Evolutionary conservation across 2,888 invertebrate species (phyloP).

Genomic region (Neria commutata): DNA sequence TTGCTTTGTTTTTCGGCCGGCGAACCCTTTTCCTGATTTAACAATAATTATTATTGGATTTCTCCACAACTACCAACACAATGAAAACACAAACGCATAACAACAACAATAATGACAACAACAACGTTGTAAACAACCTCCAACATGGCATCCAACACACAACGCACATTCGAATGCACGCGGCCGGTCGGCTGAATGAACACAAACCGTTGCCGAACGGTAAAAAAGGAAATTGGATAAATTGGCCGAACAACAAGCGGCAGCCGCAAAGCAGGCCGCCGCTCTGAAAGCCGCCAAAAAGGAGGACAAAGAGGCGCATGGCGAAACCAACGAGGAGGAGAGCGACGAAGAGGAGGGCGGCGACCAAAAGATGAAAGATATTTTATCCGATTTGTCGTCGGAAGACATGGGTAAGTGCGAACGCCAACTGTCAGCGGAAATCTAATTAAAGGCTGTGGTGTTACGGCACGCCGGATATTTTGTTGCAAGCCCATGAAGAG

Average conservation of each 20-base stretch:
- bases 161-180: too few species aligned
- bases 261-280: constrained; percentile 26
- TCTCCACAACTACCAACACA: constrained; percentile 33
- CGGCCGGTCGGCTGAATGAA: constrained; percentile 32
- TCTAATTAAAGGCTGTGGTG: constrained; percentile 28
- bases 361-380: constrained; percentile 23
- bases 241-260: constrained; percentile 30
- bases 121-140: too few species aligned
- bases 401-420: constrained; percentile 34
- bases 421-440: constrained; percentile 22
- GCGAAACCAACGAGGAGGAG: constrained; percentile 3
- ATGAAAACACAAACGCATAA: constrained; percentile 28
- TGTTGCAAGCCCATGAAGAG: neutral
- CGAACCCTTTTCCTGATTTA: constrained; percentile 33
- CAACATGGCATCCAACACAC: neutral
- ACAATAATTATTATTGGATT: constrained; percentile 44
- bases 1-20: constrained; percentile 25
- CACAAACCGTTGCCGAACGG: constrained; percentile 36
- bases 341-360: constrained; percentile 13
- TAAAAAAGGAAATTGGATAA: constrained; percentile 40
- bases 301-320: constrained; percentile 12
- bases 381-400: constrained; percentile 27
- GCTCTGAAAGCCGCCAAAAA: constrained; percentile 20
- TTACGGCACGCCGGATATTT: neutral
- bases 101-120: constrained; percentile 25